Conservation (phyloP, 2,888 invertebrate genomes). For the Disparrhopalites patrizii region DNA sequence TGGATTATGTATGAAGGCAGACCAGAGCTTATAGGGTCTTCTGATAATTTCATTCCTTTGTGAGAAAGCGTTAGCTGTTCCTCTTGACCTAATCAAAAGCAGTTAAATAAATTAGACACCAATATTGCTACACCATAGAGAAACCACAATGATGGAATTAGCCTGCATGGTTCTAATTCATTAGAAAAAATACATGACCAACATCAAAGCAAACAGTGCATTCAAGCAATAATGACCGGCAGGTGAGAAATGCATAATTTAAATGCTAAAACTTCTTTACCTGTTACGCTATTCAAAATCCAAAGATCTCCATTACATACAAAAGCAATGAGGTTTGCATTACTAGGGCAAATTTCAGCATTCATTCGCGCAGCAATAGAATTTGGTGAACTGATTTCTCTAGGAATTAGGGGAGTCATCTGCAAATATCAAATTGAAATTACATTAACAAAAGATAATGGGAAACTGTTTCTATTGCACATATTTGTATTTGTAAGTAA, state of each 20-base stretch:
- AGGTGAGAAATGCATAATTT: too few relatives aligned
- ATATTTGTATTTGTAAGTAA: not conserved
- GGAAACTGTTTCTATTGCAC: not conserved
- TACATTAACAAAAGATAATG: not conserved
- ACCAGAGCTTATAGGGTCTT: constrained; percentile 85
- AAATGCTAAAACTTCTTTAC: constrained; percentile 45
- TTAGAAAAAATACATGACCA: not conserved
- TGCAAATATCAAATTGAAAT: constrained; percentile 30
- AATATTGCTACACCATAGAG: too few relatives aligned
- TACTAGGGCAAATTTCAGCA: constrained; percentile 77
- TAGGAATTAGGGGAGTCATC: constrained; percentile 51
- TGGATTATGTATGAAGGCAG: constrained; percentile 98
- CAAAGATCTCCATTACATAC: constrained; percentile 87
- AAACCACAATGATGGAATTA: not conserved
- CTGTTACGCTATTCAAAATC: constrained; percentile 65
- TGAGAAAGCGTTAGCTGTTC: constrained; percentile 68
- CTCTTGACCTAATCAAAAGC: constrained; percentile 59
- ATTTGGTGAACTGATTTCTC: constrained; percentile 55
- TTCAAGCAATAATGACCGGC: too few relatives aligned
- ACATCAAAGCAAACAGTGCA: too few relatives aligned
- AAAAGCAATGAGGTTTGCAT: constrained; percentile 79
- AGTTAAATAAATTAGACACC: not conserved
- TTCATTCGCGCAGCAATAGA: constrained; percentile 66
- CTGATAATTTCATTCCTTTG: constrained; percentile 64
- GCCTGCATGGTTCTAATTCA: not conserved